Conservation (phyloP, 1,140 invertebrate genomes). For the Drosophila obscura region DNA sequence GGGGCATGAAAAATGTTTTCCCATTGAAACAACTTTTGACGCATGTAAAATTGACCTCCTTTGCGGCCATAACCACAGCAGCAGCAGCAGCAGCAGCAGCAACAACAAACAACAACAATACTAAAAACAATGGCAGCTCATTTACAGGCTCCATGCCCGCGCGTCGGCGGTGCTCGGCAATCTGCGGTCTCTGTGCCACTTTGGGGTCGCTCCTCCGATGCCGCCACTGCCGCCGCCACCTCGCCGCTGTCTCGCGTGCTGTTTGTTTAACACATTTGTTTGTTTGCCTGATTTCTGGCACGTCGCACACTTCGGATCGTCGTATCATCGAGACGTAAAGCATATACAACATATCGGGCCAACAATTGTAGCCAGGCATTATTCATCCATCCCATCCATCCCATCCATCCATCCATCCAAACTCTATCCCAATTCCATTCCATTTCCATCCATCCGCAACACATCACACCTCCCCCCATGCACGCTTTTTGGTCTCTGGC, state of each 20-base stretch:
- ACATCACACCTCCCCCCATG: too few species aligned
- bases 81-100: neutral
- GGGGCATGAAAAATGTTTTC: conserved; percentile 12
- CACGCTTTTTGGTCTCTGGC: too few species aligned
- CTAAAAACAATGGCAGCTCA: conserved; percentile 35
- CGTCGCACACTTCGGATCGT: conserved; percentile 38
- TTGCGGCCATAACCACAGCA: conserved; percentile 22
- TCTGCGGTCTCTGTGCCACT: conserved; percentile 10
- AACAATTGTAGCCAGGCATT: conserved; percentile 27
- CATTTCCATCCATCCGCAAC: conserved; percentile 23
- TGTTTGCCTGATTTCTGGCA: conserved; percentile 75
- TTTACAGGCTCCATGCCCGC: conserved; percentile 33
- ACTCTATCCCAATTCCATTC: conserved; percentile 21
- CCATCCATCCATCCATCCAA: conserved; percentile 25
- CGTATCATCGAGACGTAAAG: neutral
- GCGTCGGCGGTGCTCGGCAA: neutral
- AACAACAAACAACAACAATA: conserved; percentile 5
- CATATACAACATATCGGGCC: conserved; percentile 16
- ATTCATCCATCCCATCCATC: conserved; percentile 10
- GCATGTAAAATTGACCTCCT: conserved; percentile 45
- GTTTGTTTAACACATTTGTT: conserved; percentile 32
- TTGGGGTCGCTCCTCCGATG: conserved; percentile 5
- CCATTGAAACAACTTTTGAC: conserved; percentile 21
- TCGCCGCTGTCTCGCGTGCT: conserved; percentile 7
- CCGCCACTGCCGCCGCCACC: neutral